Percentiles rank a stretch among this genome's conserved stretches.
Conservation (phyloP, 2,113 vertebrate species). For the Speoplatyrhinus poulsoni region DNA sequence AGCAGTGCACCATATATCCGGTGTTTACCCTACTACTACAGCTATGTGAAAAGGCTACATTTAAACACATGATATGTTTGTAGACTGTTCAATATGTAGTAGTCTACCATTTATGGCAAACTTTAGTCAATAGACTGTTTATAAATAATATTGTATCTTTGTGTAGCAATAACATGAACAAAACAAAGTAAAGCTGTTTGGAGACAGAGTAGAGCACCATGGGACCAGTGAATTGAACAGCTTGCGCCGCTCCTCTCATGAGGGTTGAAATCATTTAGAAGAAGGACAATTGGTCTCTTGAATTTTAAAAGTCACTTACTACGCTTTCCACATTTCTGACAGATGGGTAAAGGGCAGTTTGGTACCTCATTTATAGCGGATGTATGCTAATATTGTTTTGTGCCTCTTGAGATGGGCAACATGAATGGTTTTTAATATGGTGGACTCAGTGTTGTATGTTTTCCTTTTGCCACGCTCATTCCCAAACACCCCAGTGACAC, state of each 20-base stretch:
- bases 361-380: slow-evolving; percentile 7
- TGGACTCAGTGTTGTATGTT: slow-evolving; percentile 17
- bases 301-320: slow-evolving; percentile 63
- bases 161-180: neutral
- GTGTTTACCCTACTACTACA: no score
- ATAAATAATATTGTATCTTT: no score
- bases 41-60: no score
- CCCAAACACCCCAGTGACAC: neutral
- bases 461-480: slow-evolving; percentile 19
- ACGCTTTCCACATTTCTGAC: slow-evolving; percentile 60
- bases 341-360: slow-evolving; percentile 67
- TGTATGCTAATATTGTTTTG: slow-evolving; percentile 26
- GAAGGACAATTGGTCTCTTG: slow-evolving; percentile 65
- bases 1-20: no score
- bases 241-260: slow-evolving; percentile 36
- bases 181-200: slow-evolving; percentile 6
- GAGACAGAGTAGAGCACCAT: slow-evolving; percentile 11
- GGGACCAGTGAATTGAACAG: slow-evolving; percentile 35
- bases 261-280: slow-evolving; percentile 40
- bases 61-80: no score
- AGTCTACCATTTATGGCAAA: neutral
- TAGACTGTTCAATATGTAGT: no score
- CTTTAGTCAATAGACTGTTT: neutral
- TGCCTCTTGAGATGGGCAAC: slow-evolving; percentile 61
- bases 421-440: slow-evolving; percentile 17